Base-by-base conservation (phyloP, 2,888 invertebrate species). In the Reticulitermes lucifugus region DNA sequence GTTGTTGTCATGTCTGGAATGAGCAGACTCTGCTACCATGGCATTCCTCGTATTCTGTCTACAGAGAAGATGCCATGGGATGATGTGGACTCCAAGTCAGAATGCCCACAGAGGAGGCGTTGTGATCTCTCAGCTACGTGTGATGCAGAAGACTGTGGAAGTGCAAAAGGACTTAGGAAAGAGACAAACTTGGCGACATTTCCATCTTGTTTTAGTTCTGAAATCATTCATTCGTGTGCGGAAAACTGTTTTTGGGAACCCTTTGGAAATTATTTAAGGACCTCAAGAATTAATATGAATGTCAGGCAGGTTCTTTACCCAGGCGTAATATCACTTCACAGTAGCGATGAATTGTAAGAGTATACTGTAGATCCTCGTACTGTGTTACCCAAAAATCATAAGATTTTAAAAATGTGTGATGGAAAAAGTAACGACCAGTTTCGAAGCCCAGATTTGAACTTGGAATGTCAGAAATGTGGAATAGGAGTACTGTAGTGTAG, bases 281-380 rank as follows among this genome's bases (percentile, higher is more conserved):
- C 93, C 88, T 95, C 96, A 59, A 94, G 99, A 89, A 96, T 99
- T 84, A 99, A 99, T 92, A 93, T 99, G 88, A 99, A 98, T 93
- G 95, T 98, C 12, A 92, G 99, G 89, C 98, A 99, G 92, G 98
- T 99, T 60, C 91, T 97, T 89, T 92, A 93, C 90, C 91, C 92
- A 88, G 94, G 93, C 86, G 94, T 95, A 88, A 91, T 87, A 84
- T 22, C n/a, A n/a, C 65, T 65, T 25, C 25, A n/a, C 65, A 65
- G 25, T n/a, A n/a, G 55, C 2, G 12, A 18, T 55, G 55, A 12
- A 6, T 14, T 9, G 14, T 51, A 6, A 51, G 14, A 9, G 9
- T 51, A 51, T 51, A 1, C 14, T 51, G 51, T 51, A 51, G 1
- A 1, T 51, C 51, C 51, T 12, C 51, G 9, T 51, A 14, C 6